Conservation (phyloP, 2,888 invertebrate genomes). For the Chymomyza procnemis region DNA sequence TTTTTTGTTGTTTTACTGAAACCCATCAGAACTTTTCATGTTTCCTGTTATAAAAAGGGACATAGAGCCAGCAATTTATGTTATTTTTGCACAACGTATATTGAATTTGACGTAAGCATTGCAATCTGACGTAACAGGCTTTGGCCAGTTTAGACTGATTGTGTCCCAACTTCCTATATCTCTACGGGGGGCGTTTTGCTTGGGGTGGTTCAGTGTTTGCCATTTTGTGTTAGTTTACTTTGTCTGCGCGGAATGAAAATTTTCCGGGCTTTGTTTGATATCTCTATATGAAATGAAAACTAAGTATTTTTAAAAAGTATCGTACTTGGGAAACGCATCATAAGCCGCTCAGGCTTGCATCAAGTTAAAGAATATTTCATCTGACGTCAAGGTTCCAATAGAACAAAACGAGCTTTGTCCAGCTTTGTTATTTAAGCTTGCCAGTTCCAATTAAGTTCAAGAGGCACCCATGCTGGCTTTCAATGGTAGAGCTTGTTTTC, state of each 20-base stretch:
- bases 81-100: not conserved
- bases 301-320: not conserved
- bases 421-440: not conserved
- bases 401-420: not conserved
- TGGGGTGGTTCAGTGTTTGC: not conserved
- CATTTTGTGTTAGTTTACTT: not conserved
- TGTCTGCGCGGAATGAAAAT: not conserved
- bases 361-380: not conserved
- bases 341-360: not conserved
- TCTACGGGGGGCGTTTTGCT: not conserved
- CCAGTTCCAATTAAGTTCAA: not conserved
- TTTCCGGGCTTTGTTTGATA: not conserved
- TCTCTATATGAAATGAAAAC: not conserved
- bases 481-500: not conserved
- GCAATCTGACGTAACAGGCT: not conserved
- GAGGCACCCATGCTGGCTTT: not conserved
- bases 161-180: not conserved
- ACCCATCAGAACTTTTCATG: not conserved
- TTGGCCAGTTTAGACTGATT: not conserved
- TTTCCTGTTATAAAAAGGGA: not conserved
- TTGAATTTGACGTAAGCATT: not conserved
- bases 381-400: not conserved
- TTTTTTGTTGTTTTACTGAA: not conserved
- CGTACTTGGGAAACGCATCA: not conserved
- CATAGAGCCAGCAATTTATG: not conserved